Evolutionary conservation across 2,888 invertebrate genomes (phyloP).

Genomic region (Drosophila acutilabella): DNA sequence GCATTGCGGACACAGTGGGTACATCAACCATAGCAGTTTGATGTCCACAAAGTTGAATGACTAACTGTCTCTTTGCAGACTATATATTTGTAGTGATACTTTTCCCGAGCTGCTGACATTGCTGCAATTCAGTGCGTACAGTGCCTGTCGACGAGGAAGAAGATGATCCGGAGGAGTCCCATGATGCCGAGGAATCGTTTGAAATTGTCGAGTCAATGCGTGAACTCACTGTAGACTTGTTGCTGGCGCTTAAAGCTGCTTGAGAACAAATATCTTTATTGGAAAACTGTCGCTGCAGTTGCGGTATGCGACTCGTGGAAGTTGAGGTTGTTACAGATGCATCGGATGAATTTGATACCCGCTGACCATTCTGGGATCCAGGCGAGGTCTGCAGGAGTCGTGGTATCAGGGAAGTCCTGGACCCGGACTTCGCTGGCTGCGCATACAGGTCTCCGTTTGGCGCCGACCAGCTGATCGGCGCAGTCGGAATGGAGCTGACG

Average conservation of each 20-base stretch:
- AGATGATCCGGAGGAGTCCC: conserved; percentile 54
- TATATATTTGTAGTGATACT: conserved; percentile 71
- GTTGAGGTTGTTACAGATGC: conserved; percentile 2
- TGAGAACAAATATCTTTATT: conserved; percentile 51
- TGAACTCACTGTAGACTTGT: conserved; percentile 30
- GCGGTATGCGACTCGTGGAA: conserved; percentile 74
- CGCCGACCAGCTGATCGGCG: conserved; percentile 57
- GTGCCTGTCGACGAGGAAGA: conserved; percentile 83
- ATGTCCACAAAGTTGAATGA: conserved; percentile 37
- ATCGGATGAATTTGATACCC: conserved; percentile 51
- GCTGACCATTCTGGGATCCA: conserved; percentile 43
- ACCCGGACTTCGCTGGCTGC: conserved; percentile 73
- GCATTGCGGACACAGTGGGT: conserved; percentile 35
- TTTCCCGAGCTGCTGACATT: conserved; percentile 56
- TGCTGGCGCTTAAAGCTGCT: conserved; percentile 29
- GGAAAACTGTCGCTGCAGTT: conserved; percentile 69
- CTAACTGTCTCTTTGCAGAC: conserved; percentile 26
- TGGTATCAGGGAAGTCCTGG: conserved; percentile 72
- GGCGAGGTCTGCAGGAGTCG: conserved; percentile 48
- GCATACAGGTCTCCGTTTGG: conserved; percentile 78
- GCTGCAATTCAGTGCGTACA: conserved; percentile 84
- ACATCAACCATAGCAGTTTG: background rate
- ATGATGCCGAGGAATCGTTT: conserved; percentile 55
- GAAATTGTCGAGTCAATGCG: conserved; percentile 70
- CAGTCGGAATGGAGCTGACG: conserved; percentile 35